These are phyloP conservation scores for Trogon melanurus DNA, from an alignment of 2,113 vertebrate genomes.

Conservation along the genomic window DNA sequence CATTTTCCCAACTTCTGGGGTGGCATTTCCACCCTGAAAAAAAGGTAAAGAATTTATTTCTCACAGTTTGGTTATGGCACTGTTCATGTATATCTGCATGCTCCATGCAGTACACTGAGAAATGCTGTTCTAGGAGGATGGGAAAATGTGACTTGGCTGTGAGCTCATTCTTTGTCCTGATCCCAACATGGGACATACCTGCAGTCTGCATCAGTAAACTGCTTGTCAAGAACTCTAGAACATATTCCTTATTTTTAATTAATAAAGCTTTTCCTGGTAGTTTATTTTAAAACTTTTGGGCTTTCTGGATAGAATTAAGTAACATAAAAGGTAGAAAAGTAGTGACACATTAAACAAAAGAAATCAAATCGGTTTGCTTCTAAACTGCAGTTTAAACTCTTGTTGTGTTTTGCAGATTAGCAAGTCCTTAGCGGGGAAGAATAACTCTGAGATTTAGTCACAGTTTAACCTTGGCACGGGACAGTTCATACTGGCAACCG, in stretches of 20 bases:
- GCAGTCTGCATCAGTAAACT: background rate
- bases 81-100: background rate
- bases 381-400: background rate
- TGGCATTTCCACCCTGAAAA: background rate
- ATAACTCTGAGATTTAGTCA: background rate
- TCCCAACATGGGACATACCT: conserved; percentile 27
- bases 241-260: background rate
- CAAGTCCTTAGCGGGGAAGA: background rate
- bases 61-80: background rate
- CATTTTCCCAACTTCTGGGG: background rate
- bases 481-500: background rate
- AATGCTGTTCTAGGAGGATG: background rate
- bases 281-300: background rate
- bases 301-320: background rate
- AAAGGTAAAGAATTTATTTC: background rate
- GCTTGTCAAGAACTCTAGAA: background rate
- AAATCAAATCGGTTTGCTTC: background rate
- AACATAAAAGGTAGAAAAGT: background rate
- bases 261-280: background rate
- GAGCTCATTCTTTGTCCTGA: conserved; percentile 52
- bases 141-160: conserved; percentile 49
- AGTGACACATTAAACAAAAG: background rate
- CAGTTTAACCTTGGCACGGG: background rate
- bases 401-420: background rate
- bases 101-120: background rate